Conservation (phyloP, 2,797 vertebrate species). For the Sebastes vulpes region DNA sequence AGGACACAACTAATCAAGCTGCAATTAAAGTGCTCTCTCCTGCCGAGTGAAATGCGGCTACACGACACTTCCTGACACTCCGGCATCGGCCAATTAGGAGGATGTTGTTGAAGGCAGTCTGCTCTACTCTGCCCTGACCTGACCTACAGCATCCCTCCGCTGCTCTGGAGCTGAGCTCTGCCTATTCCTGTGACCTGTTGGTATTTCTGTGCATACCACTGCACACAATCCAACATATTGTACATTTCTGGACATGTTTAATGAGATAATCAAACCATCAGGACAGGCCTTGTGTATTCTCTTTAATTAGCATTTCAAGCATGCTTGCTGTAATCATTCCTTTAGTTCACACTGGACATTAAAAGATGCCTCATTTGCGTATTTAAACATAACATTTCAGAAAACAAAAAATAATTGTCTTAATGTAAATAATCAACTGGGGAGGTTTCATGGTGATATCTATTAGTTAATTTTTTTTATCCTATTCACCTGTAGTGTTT, state of each 20-base stretch:
- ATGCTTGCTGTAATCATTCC: not conserved
- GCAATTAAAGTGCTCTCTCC: conserved; percentile 7
- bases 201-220: not conserved
- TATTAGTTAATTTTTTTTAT: accelerated
- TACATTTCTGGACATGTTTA: not conserved
- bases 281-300: not conserved
- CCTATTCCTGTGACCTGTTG: conserved; percentile 1
- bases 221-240: not conserved
- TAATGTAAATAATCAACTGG: too few species aligned
- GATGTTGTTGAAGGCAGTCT: conserved; percentile 5
- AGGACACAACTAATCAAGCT: conserved; percentile 21
- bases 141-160: not conserved
- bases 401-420: too few species aligned
- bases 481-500: too few species aligned
- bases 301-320: not conserved
- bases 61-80: conserved; percentile 1
- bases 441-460: too few species aligned
- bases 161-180: not conserved
- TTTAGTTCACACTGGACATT: not conserved
- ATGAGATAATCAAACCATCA: not conserved
- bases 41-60: not conserved
- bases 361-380: too few species aligned
- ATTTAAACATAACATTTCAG: too few species aligned
- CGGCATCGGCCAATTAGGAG: conserved; percentile 28
- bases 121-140: not conserved